Conservation (phyloP, 2,888 invertebrate genomes). For the Resseliella maxima region DNA sequence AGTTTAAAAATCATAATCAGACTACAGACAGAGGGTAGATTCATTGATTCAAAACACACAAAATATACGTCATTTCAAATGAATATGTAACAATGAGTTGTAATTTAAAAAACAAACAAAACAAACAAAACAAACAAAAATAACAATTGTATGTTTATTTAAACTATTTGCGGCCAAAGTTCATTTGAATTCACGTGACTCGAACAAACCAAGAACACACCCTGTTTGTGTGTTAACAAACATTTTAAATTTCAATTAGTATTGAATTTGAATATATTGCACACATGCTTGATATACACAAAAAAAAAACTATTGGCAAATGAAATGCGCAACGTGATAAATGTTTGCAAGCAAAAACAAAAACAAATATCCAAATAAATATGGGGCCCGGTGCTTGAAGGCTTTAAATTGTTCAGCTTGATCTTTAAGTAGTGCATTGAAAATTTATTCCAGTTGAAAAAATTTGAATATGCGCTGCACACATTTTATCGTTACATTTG, state of each 20-base stretch:
- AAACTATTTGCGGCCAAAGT: not conserved
- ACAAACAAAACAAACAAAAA: not conserved
- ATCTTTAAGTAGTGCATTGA: not conserved
- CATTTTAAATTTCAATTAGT: conserved; percentile 42
- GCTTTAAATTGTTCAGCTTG: not conserved
- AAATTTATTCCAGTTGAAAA: not conserved
- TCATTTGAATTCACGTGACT: not conserved
- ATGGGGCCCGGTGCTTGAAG: not conserved
- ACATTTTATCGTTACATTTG: not conserved
- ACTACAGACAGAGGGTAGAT: not conserved
- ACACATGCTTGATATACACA: not conserved
- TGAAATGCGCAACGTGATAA: too few relatives aligned
- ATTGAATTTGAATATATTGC: not conserved
- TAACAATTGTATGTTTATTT: not conserved
- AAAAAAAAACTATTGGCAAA: not conserved
- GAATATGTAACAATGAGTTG: too few relatives aligned
- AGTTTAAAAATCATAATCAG: not conserved
- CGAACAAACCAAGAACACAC: not conserved
- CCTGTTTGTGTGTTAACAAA: not conserved
- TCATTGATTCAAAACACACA: conserved; percentile 4
- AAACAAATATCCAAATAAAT: not conserved
- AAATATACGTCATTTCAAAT: not conserved
- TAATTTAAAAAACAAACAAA: not conserved
- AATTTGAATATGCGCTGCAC: not conserved
- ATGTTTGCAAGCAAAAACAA: not conserved